Conservation (phyloP, 2,888 invertebrate species). For the Tricholauxania praeusta region DNA sequence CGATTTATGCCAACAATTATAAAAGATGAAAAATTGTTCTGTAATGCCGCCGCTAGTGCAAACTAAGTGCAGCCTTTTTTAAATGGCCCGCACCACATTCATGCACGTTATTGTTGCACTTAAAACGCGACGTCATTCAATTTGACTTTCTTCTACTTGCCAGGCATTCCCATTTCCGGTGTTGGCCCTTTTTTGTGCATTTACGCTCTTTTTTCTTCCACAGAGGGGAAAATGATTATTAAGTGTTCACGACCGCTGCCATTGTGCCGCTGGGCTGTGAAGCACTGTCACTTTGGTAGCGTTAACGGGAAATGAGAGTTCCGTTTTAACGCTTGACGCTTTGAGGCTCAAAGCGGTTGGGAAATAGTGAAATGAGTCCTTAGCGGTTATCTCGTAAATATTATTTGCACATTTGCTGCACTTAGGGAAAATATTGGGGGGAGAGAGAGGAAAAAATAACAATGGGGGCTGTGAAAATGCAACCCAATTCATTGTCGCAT, state of each 20-base stretch:
- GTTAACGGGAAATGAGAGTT: slow-evolving; percentile 52
- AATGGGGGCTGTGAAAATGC: background rate
- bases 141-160: slow-evolving; percentile 21
- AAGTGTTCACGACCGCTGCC: slow-evolving; percentile 33
- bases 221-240: slow-evolving; percentile 25
- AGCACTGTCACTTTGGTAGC: slow-evolving; percentile 47
- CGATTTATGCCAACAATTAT: slow-evolving; percentile 22
- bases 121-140: slow-evolving; percentile 34
- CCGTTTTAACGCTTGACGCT: slow-evolving; percentile 46
- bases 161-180: slow-evolving; percentile 34
- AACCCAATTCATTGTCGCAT: background rate
- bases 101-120: background rate
- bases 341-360: background rate
- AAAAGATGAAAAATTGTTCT: slow-evolving; percentile 11
- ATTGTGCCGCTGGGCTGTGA: slow-evolving; percentile 24
- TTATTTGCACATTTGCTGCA: slow-evolving; percentile 24
- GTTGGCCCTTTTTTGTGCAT: slow-evolving; percentile 16
- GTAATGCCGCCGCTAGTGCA: background rate
- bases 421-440: background rate
- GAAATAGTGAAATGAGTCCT: background rate
- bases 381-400: slow-evolving; percentile 11
- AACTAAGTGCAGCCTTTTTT: background rate
- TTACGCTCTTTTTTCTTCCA: background rate
- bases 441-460: background rate
- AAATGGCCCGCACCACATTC: slow-evolving; percentile 2